Conservation (phyloP, 2,113 vertebrate species). For the Neodon shergylaensis region DNA sequence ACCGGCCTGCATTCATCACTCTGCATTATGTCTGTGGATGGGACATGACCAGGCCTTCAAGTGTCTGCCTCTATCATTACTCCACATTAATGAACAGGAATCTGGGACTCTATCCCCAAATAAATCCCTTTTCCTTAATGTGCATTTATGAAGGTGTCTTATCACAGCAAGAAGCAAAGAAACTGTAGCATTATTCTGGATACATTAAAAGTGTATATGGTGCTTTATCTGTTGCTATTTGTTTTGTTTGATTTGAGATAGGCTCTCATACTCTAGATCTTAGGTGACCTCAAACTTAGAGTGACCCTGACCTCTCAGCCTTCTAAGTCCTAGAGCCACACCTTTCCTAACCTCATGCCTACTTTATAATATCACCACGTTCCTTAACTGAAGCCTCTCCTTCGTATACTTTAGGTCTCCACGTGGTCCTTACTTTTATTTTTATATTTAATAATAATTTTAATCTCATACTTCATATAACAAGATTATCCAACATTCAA, state of each 20-base stretch:
- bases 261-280: not conserved
- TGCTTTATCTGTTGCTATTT: not conserved
- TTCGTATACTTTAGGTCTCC: conserved; percentile 63
- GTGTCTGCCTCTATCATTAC: not conserved
- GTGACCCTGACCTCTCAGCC: not conserved
- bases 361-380: conserved; percentile 53
- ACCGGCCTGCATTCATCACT: too few species aligned
- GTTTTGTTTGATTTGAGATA: not conserved
- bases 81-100: too few species aligned
- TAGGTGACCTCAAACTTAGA: not conserved
- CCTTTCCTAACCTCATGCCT: too few species aligned
- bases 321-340: not conserved
- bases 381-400: conserved; percentile 64
- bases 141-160: not conserved
- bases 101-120: not conserved
- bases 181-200: not conserved
- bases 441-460: conserved; percentile 11
- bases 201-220: not conserved
- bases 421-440: conserved; percentile 27
- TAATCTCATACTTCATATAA: not conserved
- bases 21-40: too few species aligned
- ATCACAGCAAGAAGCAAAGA: not conserved
- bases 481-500: not conserved
- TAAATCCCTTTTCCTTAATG: not conserved
- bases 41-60: not conserved